Base-by-base conservation (phyloP, 2,888 invertebrate genomes). In the Acleris cristana region DNA sequence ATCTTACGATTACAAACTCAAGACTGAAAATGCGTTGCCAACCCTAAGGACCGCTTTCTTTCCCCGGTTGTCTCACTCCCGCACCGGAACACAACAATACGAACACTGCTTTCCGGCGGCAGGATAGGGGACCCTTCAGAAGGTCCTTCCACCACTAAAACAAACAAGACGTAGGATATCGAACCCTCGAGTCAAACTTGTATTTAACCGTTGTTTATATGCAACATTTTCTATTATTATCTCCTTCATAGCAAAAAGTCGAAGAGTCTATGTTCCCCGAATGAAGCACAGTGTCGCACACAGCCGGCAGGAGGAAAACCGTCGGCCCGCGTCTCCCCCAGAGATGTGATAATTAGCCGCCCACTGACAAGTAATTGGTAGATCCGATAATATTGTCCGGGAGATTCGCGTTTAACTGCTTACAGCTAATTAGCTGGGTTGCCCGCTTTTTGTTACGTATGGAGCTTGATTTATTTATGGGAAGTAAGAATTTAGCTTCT, bases 281-380 rank as follows among this genome's bases (percentile, higher is more conserved):
- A 57, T 56, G 51, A 56, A 56, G 56, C 66, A 67, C 67, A 18
- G 67, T 54, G 67, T 34, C 49, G 49, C 66, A 61, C 57, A 58
- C 67, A 21, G n/a, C 49, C 52, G 52, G 51, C 45, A 60, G 60
- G 55, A 64, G 64, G 64, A 61, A 64, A 57, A 51, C 70, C 45
- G 68, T 44, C 65, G 56, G 23, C 64, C 59, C 58, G 59, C 57
- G 57, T 61, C 62, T 61, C 61, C 52, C 57, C 57, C 67, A 57
- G 66, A 67, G 79, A 83, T 79, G 85, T 80, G 82, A 81, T 85
- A 84, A 85, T 85, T 84, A 85, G 78, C 76, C 79, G 76, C 79
- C 82, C 76, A 75, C 76, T 72, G 75, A 72, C 77, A 76, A 77
- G 72, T 79, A 80, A 83, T 84, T 80, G 81, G 73, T 78, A 77